These are phyloP conservation scores for Bradysia coprophila DNA, from an alignment of 1,140 invertebrate species.

Conservation along the genomic window DNA sequence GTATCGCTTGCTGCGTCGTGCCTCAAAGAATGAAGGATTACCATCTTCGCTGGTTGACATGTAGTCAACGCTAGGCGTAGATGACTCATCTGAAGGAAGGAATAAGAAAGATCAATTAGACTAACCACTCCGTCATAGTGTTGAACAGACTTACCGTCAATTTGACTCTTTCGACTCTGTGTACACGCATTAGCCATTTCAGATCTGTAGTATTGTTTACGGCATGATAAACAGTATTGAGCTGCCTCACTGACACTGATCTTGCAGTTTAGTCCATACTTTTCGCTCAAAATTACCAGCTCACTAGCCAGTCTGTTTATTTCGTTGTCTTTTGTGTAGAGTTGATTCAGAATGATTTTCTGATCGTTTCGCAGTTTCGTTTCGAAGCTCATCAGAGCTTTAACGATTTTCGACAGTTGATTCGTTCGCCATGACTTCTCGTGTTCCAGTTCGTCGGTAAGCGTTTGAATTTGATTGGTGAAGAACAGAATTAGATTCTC, in stretches of 20 bases:
- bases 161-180: not conserved
- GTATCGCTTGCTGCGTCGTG: conserved; percentile 19
- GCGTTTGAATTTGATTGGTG: conserved; percentile 17
- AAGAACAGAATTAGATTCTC: conserved; percentile 16
- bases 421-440: conserved; percentile 36
- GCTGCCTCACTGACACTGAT: conserved; percentile 15
- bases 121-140: too few species aligned
- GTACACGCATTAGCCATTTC: conserved; percentile 10
- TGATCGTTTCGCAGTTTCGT: conserved; percentile 43
- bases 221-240: conserved; percentile 20
- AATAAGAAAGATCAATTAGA: too few species aligned
- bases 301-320: conserved; percentile 26
- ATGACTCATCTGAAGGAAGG: not conserved
- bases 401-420: conserved; percentile 38
- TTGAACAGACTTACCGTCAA: too few species aligned
- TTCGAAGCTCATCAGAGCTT: conserved; percentile 42
- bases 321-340: conserved; percentile 41
- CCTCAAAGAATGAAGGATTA: conserved; percentile 17
- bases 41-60: not conserved
- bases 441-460: conserved; percentile 16
- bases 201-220: conserved; percentile 20
- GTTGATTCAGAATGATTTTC: conserved; percentile 38
- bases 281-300: conserved; percentile 15
- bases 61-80: not conserved
- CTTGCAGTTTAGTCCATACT: conserved; percentile 4